Percentiles rank a stretch among this genome's conserved stretches.
These are phyloP conservation scores for Alectura lathami DNA, from an alignment of 2,113 vertebrate species.

Conservation along the genomic window DNA sequence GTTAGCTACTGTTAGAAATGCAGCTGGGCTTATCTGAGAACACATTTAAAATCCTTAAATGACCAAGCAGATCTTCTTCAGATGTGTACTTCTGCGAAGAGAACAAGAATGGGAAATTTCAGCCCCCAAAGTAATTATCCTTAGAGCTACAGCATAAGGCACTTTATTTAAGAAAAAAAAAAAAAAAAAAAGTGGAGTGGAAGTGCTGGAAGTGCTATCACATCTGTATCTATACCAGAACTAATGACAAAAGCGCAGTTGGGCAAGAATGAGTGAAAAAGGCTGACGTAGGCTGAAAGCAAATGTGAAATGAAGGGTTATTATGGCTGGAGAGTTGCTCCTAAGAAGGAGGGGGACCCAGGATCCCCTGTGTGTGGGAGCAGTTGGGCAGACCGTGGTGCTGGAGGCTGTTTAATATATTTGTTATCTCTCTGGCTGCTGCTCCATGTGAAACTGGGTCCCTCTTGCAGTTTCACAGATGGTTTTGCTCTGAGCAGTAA, in stretches of 20 bases:
- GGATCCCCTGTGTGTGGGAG: not conserved
- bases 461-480: not conserved
- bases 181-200: not conserved
- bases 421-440: not conserved
- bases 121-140: not conserved
- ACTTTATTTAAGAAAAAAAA: not conserved
- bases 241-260: not conserved
- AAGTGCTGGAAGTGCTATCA: not conserved
- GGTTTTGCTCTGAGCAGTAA: not conserved
- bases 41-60: not conserved
- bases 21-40: slow-evolving; percentile 14
- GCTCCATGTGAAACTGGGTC: not conserved
- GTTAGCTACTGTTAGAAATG: not conserved
- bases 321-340: not conserved
- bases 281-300: not conserved
- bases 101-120: not conserved
- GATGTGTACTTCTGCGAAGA: not conserved
- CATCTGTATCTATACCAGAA: not conserved
- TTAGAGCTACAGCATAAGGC: not conserved
- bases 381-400: not conserved
- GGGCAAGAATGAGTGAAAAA: not conserved
- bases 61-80: slow-evolving; percentile 1
- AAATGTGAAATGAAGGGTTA: not conserved
- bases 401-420: fast-evolving
- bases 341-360: not conserved